A percentile compares a stretch with the other conserved stretches of the same genome.
Evolutionary conservation across 2,888 invertebrate species (phyloP).

Genomic region (Eilema depressum): DNA sequence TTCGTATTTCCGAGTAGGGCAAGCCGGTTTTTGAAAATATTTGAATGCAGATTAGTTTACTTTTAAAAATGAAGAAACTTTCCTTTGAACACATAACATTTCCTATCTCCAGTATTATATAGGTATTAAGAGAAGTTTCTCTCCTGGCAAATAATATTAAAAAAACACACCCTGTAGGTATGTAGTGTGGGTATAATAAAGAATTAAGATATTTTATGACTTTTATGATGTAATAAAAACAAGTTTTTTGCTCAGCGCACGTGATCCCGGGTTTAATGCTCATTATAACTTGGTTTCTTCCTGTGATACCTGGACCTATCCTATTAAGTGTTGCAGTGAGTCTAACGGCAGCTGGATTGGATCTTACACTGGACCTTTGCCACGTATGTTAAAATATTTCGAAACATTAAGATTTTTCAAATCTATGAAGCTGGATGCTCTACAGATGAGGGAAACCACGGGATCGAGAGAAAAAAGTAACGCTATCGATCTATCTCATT

Average conservation of each 20-base stretch:
- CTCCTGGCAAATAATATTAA: no score
- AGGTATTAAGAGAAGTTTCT: no score
- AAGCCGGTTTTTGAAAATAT: no score
- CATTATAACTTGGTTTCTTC: constrained; percentile 67
- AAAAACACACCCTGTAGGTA: no score
- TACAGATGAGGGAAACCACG: neutral
- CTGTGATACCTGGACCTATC: constrained; percentile 71
- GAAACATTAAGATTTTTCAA: neutral
- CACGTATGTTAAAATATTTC: constrained; percentile 66
- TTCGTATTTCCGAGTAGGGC: no score
- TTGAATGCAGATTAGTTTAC: no score
- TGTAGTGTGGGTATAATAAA: no score
- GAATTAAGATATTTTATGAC: neutral
- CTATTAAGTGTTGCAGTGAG: constrained; percentile 75
- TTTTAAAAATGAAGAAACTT: no score
- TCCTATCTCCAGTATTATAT: no score
- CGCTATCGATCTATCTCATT: no score
- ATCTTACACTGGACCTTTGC: constrained; percentile 88
- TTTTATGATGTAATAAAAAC: neutral
- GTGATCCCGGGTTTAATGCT: constrained; percentile 82
- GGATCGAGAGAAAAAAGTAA: no score
- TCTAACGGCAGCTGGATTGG: constrained; percentile 88
- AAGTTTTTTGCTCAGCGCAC: constrained; percentile 73
- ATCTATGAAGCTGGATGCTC: neutral
- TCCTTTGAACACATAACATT: no score